Evolutionary conservation across 2,888 invertebrate genomes (phyloP).

Genomic region (Eupithecia abbreviata): DNA sequence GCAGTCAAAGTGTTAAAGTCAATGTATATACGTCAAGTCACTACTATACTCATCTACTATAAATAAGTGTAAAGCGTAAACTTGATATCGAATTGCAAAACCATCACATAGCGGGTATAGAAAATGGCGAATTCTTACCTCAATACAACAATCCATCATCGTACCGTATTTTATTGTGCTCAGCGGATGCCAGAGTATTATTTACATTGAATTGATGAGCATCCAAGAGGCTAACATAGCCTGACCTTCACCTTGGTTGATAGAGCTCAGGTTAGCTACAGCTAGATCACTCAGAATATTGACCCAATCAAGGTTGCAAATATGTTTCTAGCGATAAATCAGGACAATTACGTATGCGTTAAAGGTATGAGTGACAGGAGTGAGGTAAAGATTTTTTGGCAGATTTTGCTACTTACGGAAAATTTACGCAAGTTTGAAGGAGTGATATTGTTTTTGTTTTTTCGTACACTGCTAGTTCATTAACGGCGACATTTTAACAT

Average conservation of each 20-base stretch:
- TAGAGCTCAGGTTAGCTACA: not conserved
- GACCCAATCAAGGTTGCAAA: not conserved
- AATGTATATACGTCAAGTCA: too few species aligned
- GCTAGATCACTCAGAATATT: constrained; percentile 21
- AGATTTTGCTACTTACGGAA: not conserved
- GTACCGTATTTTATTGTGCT: constrained; percentile 70
- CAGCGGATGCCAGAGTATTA: constrained; percentile 72
- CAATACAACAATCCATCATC: constrained; percentile 73
- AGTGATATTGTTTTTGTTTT: not conserved
- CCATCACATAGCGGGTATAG: constrained; percentile 28
- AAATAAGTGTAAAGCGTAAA: not conserved
- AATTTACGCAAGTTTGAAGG: too few species aligned
- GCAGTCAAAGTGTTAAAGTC: too few species aligned
- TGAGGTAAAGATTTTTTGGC: not conserved
- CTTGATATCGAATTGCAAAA: not conserved
- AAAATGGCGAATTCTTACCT: constrained; percentile 56
- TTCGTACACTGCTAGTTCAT: not conserved
- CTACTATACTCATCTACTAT: not conserved
- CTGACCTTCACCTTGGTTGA: constrained; percentile 68
- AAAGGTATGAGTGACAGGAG: not conserved
- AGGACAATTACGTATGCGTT: not conserved
- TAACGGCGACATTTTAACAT: not conserved
- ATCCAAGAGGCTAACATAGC: constrained; percentile 63
- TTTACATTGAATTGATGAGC: constrained; percentile 80
- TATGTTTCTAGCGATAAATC: not conserved